phyloP scores from a whole-genome alignment of 2,888 invertebrate genomes.

The Xestia rhomboidea region DNA sequence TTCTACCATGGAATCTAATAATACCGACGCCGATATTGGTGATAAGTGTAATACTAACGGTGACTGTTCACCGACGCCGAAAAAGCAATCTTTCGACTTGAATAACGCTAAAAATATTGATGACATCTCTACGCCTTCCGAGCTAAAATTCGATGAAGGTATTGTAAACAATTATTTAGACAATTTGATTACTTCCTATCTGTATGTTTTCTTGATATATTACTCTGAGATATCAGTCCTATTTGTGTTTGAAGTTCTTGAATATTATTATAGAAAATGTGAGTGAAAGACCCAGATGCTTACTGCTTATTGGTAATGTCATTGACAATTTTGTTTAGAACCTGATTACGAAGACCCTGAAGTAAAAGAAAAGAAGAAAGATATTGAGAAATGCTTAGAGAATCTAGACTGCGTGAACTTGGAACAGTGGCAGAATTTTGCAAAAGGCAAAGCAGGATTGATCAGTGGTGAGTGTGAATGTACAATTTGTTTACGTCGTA shows the following conservation, averaged over 20 bases:
- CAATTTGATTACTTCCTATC: slow-evolving; percentile 70
- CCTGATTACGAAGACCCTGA: slow-evolving; percentile 91
- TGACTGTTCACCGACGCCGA: slow-evolving; percentile 78
- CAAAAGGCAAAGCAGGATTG: slow-evolving; percentile 92
- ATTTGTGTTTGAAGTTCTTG: slow-evolving; percentile 12
- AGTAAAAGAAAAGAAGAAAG: slow-evolving; percentile 91
- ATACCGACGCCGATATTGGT: slow-evolving; percentile 76
- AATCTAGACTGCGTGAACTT: slow-evolving; percentile 85
- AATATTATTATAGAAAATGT: slow-evolving; percentile 28
- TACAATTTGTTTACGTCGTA: slow-evolving; percentile 49
- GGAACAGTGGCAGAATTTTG: slow-evolving; percentile 91
- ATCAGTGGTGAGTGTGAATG: slow-evolving; percentile 90
- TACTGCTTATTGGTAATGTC: slow-evolving; percentile 54
- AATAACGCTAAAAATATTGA: slow-evolving; percentile 88
- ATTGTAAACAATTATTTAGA: slow-evolving; percentile 82
- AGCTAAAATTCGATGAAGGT: slow-evolving; percentile 93
- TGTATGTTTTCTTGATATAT: slow-evolving; percentile 48
- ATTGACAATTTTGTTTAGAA: slow-evolving; percentile 77
- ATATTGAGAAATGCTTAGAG: slow-evolving; percentile 91
- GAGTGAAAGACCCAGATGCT: slow-evolving; percentile 70
- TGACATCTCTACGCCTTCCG: slow-evolving; percentile 91
- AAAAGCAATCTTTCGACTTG: slow-evolving; percentile 77
- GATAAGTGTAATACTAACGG: slow-evolving; percentile 83
- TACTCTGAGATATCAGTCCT: slow-evolving; percentile 28
- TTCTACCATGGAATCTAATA: slow-evolving; percentile 85